A percentile compares a stretch with the other conserved stretches of the same genome.
Conservation (phyloP, 2,113 vertebrate genomes). For the Podarcis muralis region DNA sequence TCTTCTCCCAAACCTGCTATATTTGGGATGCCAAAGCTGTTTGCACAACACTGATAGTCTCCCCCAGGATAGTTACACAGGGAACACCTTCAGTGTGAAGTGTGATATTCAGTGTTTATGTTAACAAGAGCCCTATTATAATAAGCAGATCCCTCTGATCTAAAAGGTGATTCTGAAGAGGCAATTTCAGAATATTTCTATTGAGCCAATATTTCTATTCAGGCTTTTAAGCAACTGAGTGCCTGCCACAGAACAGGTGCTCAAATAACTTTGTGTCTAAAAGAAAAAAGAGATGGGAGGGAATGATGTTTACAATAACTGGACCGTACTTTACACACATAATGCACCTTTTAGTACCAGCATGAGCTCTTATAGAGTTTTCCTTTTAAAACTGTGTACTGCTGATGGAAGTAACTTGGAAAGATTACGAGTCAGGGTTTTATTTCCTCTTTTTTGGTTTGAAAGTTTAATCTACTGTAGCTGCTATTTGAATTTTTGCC, state of each 20-base stretch:
- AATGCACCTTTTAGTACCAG: slow-evolving; percentile 43
- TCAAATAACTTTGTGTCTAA: slow-evolving; percentile 48
- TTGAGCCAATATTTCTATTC: slow-evolving; percentile 52
- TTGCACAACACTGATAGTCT: neutral
- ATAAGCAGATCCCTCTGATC: slow-evolving; percentile 29
- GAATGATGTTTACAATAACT: slow-evolving; percentile 56
- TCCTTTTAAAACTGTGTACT: neutral
- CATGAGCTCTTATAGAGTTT: neutral
- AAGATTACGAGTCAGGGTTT: slow-evolving; percentile 5
- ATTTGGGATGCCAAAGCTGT: slow-evolving; percentile 22
- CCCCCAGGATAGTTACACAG: neutral
- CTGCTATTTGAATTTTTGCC: slow-evolving; percentile 15
- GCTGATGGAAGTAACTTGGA: slow-evolving; percentile 10
- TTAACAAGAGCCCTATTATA: slow-evolving; percentile 45
- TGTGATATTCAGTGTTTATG: slow-evolving; percentile 12
- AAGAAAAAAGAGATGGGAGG: slow-evolving; percentile 6
- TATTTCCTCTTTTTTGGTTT: neutral
- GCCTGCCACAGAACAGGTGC: slow-evolving; percentile 22
- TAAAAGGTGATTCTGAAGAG: neutral
- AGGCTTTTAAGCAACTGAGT: slow-evolving; percentile 44
- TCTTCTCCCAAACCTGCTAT: neutral
- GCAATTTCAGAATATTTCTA: slow-evolving; percentile 46
- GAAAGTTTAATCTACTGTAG: neutral
- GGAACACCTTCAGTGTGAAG: slow-evolving; percentile 38
- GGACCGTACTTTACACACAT: slow-evolving; percentile 42